Evolutionary conservation across 2,888 invertebrate species (phyloP), one percentile per base, ranked within the genome.

Genomic region (Pseudococcus jackbeardsleyi): DNA sequence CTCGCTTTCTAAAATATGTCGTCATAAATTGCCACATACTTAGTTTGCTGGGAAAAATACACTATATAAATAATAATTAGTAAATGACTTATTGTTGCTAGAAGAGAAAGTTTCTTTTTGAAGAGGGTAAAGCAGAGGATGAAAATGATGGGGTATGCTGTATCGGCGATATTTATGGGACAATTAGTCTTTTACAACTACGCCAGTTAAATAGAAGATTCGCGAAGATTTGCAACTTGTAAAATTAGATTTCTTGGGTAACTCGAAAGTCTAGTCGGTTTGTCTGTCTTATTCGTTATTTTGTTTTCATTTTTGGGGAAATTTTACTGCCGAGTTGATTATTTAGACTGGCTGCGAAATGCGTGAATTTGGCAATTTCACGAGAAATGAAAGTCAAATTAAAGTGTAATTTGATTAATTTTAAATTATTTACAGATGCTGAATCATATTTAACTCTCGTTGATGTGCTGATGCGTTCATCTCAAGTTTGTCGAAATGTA

Each of bases 1-100:
- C 17, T 72, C 72, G 72, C 72, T 72, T 72, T 72, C 72, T 72
- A 33, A 72, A 72, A 26, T 33, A 72, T 39, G 72, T 72, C 72
- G 19, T 72, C 72, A 17, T 72, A 72, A 72, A 72, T 72, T 72
- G 72, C 19, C 72, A 33, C 72, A 64, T 64, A 33, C 72, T 22
- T 64, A 15, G 72, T 72, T 72, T 33, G 26, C 26, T 33, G 33
- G 17, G 15, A 72, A 72, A 72, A 33, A 72, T 11, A 5, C 33
- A 33, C 15, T 72, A 15, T 17, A 72, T 72, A 72, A 72, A 72
- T 72, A 72, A 72, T 72, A 72, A 72, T 72, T 72, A 72, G 33
- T 72, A 72, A 72, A 72, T 72, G 72, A 72, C 33, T 64, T 64
- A 64, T 72, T 72, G 72, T 72, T 33, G 15, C 15, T 15, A 72